Evolutionary conservation across 2,113 vertebrate species (phyloP), one percentile per base, ranked within the genome.

Genomic region (Sitta europaea): DNA sequence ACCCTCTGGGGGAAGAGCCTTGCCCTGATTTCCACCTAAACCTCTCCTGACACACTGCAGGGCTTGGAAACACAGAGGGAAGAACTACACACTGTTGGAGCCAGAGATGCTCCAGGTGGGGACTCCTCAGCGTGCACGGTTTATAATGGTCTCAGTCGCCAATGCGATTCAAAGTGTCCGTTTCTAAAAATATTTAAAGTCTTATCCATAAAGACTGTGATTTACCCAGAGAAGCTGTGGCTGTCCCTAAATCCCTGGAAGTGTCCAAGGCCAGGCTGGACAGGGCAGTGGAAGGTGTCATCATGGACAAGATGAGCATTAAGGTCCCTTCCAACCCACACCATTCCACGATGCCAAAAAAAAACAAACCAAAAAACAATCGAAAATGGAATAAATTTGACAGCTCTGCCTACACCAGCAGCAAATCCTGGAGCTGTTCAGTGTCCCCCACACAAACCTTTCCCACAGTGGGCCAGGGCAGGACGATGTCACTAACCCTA

Each of bases 401-500:
- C 59, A 55, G 53, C 40, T 72, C 47, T 63, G 35, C 58, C n/a
- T 17, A 35, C 21, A 27, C 14, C 0, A 86, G 27, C 19, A 8
- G 45, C 42, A 75, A 35, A 10, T 67, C 47, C 43, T 31, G 43
- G 29, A 71, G 47, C 48, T 70, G 63, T 68, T 35, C 62, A 5
- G 29, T 1, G 40, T 54, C 21, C 58, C 67, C 1, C 55, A 18
- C 31, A 10, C 16, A 31, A 33, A 40, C 14, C 11, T 10, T 10
- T 31, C 54, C 33, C 20, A 7, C 0, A 29, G 48, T 21, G 14
- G 14, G 4, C 31, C 43, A 21, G 22, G 0, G 24, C 83, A 36
- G 22, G 25, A n/a, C 12, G 9, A 7, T 0, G 8, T 11, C 43
- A 20, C 6, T 22, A 14, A 3, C 0, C 4, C 33, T 0, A 23